A percentile compares a stretch with the other conserved stretches of the same genome.
phyloP scores from a whole-genome alignment of 2,888 invertebrate species.

The Caenorhabditis sp. region DNA sequence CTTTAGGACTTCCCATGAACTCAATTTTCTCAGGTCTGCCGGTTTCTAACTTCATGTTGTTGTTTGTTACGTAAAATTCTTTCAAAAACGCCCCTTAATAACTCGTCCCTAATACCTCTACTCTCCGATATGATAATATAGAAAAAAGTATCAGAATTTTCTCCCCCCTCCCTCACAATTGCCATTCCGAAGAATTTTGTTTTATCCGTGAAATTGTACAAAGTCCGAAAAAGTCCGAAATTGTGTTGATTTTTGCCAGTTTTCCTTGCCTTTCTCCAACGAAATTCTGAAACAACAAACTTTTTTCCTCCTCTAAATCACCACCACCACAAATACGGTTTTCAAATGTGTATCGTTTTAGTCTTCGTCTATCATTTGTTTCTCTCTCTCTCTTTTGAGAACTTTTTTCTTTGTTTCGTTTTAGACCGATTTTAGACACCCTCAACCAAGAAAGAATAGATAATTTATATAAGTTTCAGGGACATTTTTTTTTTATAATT shows the following conservation, averaged over 20 bases:
- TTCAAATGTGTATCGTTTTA: neutral
- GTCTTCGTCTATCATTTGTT: neutral
- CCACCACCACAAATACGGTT: neutral
- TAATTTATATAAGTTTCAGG: neutral
- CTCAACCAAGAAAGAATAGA: no score
- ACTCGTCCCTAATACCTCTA: neutral
- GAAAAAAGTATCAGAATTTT: neutral
- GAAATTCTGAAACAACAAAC: neutral
- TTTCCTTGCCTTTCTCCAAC: neutral
- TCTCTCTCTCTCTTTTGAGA: no score
- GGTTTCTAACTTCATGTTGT: slow-evolving; percentile 15
- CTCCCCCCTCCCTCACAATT: slow-evolving; percentile 1
- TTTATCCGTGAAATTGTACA: slow-evolving; percentile 2
- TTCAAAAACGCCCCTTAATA: slow-evolving; percentile 6
- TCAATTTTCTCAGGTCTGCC: slow-evolving; percentile 22
- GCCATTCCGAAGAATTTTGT: slow-evolving; percentile 7
- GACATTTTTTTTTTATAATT: neutral
- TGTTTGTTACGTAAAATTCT: slow-evolving; percentile 14
- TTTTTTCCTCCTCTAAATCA: neutral
- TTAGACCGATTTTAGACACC: neutral
- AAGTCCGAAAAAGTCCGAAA: neutral
- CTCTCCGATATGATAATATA: no score
- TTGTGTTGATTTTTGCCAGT: neutral
- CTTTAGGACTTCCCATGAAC: neutral
- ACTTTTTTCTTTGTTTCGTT: no score